Conservation (phyloP, 2,888 invertebrate species). For the Unio pictorum region DNA sequence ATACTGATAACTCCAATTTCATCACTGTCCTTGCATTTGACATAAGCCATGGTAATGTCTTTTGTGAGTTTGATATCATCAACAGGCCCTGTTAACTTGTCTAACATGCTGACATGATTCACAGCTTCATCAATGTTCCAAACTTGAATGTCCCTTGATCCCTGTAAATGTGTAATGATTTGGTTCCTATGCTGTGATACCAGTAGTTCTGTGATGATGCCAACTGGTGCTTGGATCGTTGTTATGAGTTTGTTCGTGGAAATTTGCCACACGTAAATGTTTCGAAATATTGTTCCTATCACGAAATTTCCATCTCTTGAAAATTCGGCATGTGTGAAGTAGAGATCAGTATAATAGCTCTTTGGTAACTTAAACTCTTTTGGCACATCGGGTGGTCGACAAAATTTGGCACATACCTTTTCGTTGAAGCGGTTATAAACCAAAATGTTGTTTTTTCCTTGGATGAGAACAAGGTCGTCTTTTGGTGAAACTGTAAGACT, state of each 20-base stretch:
- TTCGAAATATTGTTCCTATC: constrained; percentile 66
- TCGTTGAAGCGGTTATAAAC: constrained; percentile 61
- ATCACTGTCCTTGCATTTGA: constrained; percentile 61
- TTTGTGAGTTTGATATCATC: constrained; percentile 51
- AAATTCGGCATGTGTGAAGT: constrained; percentile 64
- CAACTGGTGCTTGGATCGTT: constrained; percentile 66
- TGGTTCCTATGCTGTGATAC: constrained; percentile 53
- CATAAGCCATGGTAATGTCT: constrained; percentile 56
- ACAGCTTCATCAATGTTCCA: constrained; percentile 65
- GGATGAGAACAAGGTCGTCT: constrained; percentile 50
- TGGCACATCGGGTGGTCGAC: constrained; percentile 61
- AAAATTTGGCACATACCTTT: constrained; percentile 54
- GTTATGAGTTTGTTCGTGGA: constrained; percentile 46
- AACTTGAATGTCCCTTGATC: constrained; percentile 57
- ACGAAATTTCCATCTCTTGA: constrained; percentile 63
- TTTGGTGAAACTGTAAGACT: constrained; percentile 51
- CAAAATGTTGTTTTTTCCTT: constrained; percentile 52
- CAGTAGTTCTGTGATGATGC: constrained; percentile 58
- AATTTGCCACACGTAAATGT: constrained; percentile 67
- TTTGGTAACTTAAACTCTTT: constrained; percentile 67
- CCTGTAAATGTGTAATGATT: constrained; percentile 57
- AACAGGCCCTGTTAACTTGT: constrained; percentile 64
- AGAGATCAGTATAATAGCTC: constrained; percentile 47
- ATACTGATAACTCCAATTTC: constrained; percentile 69
- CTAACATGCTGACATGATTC: constrained; percentile 58